Evolutionary conservation across 2,888 invertebrate genomes (phyloP).

Genomic region (Nebria salina): DNA sequence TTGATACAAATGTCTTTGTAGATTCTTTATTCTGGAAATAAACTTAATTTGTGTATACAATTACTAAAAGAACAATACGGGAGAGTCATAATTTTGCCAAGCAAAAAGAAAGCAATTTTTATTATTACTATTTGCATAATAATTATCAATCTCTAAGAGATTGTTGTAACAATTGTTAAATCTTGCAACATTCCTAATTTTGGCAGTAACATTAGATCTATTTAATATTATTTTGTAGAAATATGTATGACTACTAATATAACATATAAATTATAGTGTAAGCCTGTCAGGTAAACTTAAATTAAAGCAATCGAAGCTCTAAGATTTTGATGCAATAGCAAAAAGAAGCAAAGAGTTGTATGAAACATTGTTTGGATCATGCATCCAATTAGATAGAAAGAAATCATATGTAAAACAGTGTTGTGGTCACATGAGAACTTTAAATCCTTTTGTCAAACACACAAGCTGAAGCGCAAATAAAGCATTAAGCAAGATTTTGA

Average conservation of each 20-base stretch:
- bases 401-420: slow-evolving; percentile 12
- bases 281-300: neutral
- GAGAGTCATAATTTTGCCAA: neutral
- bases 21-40: neutral
- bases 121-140: neutral
- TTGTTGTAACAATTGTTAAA: too few species aligned
- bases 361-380: neutral
- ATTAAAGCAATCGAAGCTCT: neutral
- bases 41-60: neutral
- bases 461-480: slow-evolving; percentile 33
- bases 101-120: neutral
- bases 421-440: slow-evolving; percentile 42
- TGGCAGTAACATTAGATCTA: neutral
- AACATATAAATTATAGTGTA: neutral
- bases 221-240: neutral
- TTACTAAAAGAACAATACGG: neutral
- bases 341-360: neutral
- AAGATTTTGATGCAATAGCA: slow-evolving; percentile 9
- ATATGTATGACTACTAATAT: too few species aligned
- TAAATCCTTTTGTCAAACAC: slow-evolving; percentile 22
- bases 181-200: too few species aligned
- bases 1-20: neutral
- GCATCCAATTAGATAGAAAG: neutral
- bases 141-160: too few species aligned
- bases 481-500: slow-evolving; percentile 29